A percentile compares a stretch with the other conserved stretches of the same genome.
Evolutionary conservation across 64 coral and sea anemone genomes (phyloP).

Genomic region (Stichodactyla mertensii): DNA sequence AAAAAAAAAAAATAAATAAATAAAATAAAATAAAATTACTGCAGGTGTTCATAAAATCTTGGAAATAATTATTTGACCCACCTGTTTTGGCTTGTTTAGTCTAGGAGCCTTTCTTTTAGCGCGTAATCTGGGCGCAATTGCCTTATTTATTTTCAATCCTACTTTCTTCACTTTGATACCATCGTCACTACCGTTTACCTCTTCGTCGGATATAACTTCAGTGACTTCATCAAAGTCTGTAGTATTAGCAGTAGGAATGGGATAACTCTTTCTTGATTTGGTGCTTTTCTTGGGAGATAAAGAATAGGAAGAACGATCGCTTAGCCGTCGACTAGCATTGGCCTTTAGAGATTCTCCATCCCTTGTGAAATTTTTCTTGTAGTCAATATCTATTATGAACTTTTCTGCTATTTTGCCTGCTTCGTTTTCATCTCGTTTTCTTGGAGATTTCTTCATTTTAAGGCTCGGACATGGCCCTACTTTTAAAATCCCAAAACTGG

Average conservation of each 20-base stretch:
- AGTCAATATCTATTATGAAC: too few relatives aligned
- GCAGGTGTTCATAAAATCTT: not conserved
- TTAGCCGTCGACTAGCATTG: not conserved
- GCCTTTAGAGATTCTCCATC: not conserved
- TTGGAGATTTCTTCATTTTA: not conserved
- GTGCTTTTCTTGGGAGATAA: not conserved
- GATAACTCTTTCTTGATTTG: not conserved
- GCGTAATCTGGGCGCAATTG: not conserved
- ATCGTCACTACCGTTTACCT: not conserved
- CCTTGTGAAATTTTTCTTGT: not conserved
- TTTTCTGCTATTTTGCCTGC: not conserved
- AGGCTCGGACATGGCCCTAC: slow-evolving; percentile 32
- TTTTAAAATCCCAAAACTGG: slow-evolving; percentile 15
- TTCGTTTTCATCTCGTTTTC: not conserved
- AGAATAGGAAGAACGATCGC: not conserved
- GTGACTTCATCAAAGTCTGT: not conserved
- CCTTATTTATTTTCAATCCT: not conserved
- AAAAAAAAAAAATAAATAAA: too few relatives aligned
- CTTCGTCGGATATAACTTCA: not conserved
- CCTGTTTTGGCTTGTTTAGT: not conserved
- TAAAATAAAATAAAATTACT: too few relatives aligned
- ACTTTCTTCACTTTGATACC: not conserved
- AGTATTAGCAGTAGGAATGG: not conserved
- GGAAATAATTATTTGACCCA: not conserved
- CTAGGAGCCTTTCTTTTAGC: not conserved